Base-by-base conservation (phyloP, 2,888 invertebrate species). In the Catocala sponsa region DNA sequence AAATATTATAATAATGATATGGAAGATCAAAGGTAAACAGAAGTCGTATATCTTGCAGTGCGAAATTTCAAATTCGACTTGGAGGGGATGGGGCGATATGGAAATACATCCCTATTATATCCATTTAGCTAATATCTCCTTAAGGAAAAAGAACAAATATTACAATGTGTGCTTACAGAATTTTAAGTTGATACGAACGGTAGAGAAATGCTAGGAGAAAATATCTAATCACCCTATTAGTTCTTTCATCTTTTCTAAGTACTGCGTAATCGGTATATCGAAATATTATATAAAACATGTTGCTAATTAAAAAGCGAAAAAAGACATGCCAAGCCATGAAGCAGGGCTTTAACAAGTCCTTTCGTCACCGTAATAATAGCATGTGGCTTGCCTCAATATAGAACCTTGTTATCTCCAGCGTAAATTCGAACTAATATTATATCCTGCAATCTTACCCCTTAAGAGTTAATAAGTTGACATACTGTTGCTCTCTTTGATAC, bases 51-150 rank as follows among this genome's bases (percentile, higher is more conserved):
- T 72, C 59, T 59, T 46, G 33, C 56, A 44, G 55, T 41, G 10
- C 12, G 62, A 59, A 49, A 33, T 49, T 59, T 59, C 41, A 51
- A 58, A 46, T 47, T 38, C 64, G 55, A 59, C 58, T 62, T 42
- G 51, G 49, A 56, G 56, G 55, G 54, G 64, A 75, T 68, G 54
- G 43, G 58, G 61, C 59, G 56, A 57, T 72, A 69, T 64, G 76
- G 62, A 64, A 76, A 63, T 76, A 55, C n/a, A 51, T 47, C 63
- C 25, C 43, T 59, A 58, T 55, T 72, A 48, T 61, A 58, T n/a
- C n/a, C n/a, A n/a, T 49, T 50, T 67, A 11, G 48, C 52, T 68
- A 64, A 64, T 73, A 60, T 44, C 5, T 47, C 35, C 35, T 67
- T 68, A 68, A 52, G 59, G 59, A 55, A 61, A 72, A 61, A 32